Base-by-base conservation (phyloP, 1,140 invertebrate genomes). In the Anadara kagoshimensis region DNA sequence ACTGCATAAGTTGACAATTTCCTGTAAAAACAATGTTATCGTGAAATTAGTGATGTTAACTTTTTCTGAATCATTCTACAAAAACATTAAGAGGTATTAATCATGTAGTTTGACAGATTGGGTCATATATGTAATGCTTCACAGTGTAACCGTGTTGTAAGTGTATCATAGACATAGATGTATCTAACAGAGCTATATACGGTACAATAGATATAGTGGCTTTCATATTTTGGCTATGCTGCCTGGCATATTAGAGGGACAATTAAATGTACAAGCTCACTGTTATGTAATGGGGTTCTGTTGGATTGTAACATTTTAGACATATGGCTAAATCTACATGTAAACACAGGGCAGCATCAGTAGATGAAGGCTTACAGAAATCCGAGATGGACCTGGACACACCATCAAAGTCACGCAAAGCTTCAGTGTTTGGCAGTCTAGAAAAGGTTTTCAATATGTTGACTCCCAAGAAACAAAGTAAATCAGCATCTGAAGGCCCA, bases 361-460 rank as follows among this genome's bases (percentile, higher is more conserved):
- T 91, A 10, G 90, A 91, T 67, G 89, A 86, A 53, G 85, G 86
- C 29, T 66, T 89, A 22, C 82, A 87, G 72, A 78, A 75, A 45
- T 76, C 79, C n/a, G 83, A 76, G 26, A 76, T 83, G n/a, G 82
- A 80, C 18, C 93, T 92, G 49, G 91, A 91, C n/a, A 90, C 91
- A 61, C 44, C 78, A 14, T 66, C 70, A 10, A 85, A 84, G 70
- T 72, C 79, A 1, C 80, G 78, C 56, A 86, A 86, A 62, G 83
- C 79, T 0, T 81, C 86, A 0, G 91, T 95, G 64, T 91, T 94
- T 82, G 94, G 93, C 4, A 93, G 92, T 80, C 91, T 95, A 51
- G 94, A 95, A 85, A 91, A 92, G 73, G 91, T 95, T 47, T 91
- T 92, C 73, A 92, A 91, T 72, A 93, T 94, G 78, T 86, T 95